Percentiles rank a stretch among this genome's conserved stretches.
Conservation (phyloP, 2,888 invertebrate species). For the Torymus auratus region DNA sequence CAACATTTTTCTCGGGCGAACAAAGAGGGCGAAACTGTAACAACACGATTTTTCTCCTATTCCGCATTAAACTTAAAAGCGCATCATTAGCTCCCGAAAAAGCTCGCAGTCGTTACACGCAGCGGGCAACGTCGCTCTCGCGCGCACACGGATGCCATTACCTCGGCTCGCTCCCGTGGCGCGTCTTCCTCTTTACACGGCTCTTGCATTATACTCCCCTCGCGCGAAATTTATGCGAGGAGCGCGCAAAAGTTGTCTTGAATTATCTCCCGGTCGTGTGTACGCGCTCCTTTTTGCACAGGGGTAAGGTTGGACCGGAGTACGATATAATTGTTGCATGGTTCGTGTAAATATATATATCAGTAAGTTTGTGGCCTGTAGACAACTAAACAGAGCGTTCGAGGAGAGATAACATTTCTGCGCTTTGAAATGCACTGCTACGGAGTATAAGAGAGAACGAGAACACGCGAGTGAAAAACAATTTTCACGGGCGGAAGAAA, state of each 20-base stretch:
- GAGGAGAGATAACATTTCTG: too few relatives aligned
- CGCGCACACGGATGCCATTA: conserved; percentile 26
- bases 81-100: background rate
- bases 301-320: too few relatives aligned
- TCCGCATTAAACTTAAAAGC: background rate
- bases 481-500: conserved; percentile 25
- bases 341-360: too few relatives aligned
- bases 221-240: background rate
- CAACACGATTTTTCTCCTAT: too few relatives aligned
- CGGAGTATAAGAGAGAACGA: conserved; percentile 21
- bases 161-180: background rate
- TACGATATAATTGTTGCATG: too few relatives aligned
- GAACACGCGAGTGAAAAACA: conserved; percentile 24
- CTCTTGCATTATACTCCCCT: conserved; percentile 22
- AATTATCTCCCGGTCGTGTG: background rate
- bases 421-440: conserved; percentile 1
- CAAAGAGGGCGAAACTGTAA: too few relatives aligned
- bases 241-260: background rate
- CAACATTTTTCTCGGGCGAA: too few relatives aligned
- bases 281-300: too few relatives aligned
- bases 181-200: conserved; percentile 18
- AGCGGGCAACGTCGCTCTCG: too few relatives aligned
- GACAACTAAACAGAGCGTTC: too few relatives aligned
- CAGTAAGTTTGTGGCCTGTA: too few relatives aligned
- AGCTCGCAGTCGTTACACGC: too few relatives aligned